Evolutionary conservation across 2,797 vertebrate genomes (phyloP).

Genomic region (Sylvilagus floridanus): DNA sequence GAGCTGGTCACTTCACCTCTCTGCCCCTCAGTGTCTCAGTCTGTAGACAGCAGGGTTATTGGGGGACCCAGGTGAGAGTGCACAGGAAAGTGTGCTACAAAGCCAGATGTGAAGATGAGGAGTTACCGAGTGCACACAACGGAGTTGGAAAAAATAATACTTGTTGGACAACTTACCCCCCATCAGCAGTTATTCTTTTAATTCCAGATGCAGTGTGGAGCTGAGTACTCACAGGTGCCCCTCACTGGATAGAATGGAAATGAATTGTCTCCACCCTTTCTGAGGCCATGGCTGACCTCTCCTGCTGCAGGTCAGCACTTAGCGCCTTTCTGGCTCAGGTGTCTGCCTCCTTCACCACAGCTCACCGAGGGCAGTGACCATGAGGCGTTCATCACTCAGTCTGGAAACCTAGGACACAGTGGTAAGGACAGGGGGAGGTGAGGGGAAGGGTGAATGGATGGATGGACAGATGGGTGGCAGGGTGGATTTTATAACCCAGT

Average conservation of each 20-base stretch:
- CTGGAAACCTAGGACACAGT: background rate
- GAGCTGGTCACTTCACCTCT: background rate
- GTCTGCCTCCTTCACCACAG: background rate
- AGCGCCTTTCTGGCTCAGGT: background rate
- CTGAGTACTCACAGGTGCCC: background rate
- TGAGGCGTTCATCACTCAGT: background rate
- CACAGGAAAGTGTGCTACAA: background rate
- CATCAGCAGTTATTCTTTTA: background rate
- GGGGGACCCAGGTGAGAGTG: background rate
- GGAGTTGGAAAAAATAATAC: background rate
- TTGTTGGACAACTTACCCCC: background rate
- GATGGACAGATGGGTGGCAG: background rate
- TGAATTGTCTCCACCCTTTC: background rate
- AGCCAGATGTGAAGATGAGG: background rate
- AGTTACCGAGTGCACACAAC: background rate
- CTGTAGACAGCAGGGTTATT: background rate
- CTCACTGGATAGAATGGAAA: background rate
- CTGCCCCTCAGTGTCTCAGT: background rate
- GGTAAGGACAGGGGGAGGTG: no score
- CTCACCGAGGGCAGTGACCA: background rate
- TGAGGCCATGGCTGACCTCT: background rate
- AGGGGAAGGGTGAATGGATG: background rate
- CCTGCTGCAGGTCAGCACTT: background rate
- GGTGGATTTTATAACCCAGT: background rate
- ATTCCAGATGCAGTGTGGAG: background rate